Evolutionary conservation across 2,888 invertebrate species (phyloP).

Genomic region (Drosophila fulvimacula): DNA sequence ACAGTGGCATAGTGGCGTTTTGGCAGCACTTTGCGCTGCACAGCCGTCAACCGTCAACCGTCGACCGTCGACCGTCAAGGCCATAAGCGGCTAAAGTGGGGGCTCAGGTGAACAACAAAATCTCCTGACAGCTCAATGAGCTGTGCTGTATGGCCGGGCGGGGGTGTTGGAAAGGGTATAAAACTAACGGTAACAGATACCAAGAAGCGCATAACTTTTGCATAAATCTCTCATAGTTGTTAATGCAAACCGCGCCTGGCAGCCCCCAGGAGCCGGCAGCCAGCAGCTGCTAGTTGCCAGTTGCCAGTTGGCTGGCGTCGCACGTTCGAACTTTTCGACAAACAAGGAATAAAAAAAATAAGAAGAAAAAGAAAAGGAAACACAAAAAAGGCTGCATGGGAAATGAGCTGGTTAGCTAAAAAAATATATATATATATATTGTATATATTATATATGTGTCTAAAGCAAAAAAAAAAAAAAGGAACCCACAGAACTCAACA

Average conservation of each 20-base stretch:
- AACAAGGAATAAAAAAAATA: constrained; percentile 14
- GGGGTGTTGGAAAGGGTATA: constrained; percentile 3
- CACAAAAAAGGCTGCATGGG: constrained; percentile 41
- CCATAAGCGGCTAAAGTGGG: constrained; percentile 44
- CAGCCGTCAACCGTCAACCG: constrained; percentile 20
- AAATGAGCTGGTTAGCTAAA: constrained; percentile 69
- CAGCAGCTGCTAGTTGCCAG: constrained; percentile 34
- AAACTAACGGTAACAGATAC: constrained; percentile 40
- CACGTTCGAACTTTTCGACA: constrained; percentile 63
- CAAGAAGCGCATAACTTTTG: constrained; percentile 64
- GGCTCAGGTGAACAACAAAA: constrained; percentile 49
- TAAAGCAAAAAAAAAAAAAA: constrained; percentile 18
- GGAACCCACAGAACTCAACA: constrained; percentile 13
- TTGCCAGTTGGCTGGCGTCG: constrained; percentile 44
- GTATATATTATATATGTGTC: not conserved
- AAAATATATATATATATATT: constrained; percentile 35
- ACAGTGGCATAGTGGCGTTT: constrained; percentile 30
- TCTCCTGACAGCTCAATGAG: constrained; percentile 47
- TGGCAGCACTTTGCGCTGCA: constrained; percentile 13
- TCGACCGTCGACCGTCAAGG: not conserved
- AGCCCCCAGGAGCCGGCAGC: constrained; percentile 28
- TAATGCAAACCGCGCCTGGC: constrained; percentile 66
- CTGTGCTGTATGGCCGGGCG: constrained; percentile 9
- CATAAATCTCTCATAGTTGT: constrained; percentile 72
- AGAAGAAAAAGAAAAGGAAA: constrained; percentile 10